Base-by-base conservation (phyloP, 2,797 vertebrate genomes). In the Enteromius anoplus region DNA sequence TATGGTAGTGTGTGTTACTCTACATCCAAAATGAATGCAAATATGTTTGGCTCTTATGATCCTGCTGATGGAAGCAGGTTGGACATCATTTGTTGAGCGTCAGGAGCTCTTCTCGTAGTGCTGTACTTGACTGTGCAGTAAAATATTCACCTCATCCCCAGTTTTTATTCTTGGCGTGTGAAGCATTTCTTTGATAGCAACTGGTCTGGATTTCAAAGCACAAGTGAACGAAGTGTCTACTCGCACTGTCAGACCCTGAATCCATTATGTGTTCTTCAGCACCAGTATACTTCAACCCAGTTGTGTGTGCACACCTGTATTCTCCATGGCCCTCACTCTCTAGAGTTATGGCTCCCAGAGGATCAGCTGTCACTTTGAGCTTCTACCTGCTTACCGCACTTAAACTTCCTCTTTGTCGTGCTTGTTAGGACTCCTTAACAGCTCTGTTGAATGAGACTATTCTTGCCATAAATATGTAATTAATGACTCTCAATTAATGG, bases 151-250 rank as follows among this genome's bases (percentile, higher is more conserved):
- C 76, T 65, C 47, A 32, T 80, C 79, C 79, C 64, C 62, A 88
- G 87, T 86, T 73, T 26, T 71, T 72, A 60, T 66, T 68, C 58
- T 70, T 60, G 62, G 80, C 84, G 76, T 88, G 88, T 90, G 85
- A 90, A 85, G 87, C 82, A 55, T 86, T 78, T 88, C 89, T 86
- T 88, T 87, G 87, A 89, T 85, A 68, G 91, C 89, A 75, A 70
- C 92, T 93, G 91, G 93, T 93, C 92, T 94, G 91, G 90, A 87
- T 93, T 93, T 94, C 92, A 94, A 94, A 94, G 91, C 86, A 84
- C 84, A 78, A 42, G 11, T 71, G 85, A 84, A 91, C 82, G 87
- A 87, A 90, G 40, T 76, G 60, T 85, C 78, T 83, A 40, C 65
- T 73, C 60, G 37, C 47, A 26, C 83, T 82, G 75, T 84, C 53